Evolutionary conservation across 2,797 vertebrate genomes (phyloP), one percentile per base, ranked within the genome.

Genomic region (Tolypeutes matacus): DNA sequence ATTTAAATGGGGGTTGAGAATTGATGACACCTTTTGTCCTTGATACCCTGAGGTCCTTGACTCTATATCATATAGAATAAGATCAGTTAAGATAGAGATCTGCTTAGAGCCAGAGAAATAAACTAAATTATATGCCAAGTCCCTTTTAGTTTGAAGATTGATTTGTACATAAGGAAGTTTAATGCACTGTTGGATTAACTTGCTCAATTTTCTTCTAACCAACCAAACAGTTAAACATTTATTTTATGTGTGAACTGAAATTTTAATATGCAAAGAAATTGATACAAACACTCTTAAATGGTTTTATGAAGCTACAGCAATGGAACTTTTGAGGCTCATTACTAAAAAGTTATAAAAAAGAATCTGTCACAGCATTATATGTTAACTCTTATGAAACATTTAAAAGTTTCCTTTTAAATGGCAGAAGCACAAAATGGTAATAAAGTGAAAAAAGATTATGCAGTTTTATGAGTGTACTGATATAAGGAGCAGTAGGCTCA

Each of bases 371-470:
- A 67, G 11, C 8, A 75, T 34, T 15, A 10, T 5, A 56, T 49
- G 29, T 86, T 60, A 42, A 64, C 8, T 69, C 85, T 60, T 25
- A 62, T 15, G 51, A 92, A 77, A 67, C 87, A 73, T 62, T 89
- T 91, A 36, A 76, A 77, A 75, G 49, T 53, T 72, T 51, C 21
- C 51, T 91, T 77, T 65, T 92, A 86, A 96, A 86, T 56, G 78
- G 51, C 85, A 84, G n/a, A 27, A 53, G 23, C 77, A n/a, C 78
- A 60, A 20, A 94, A 12, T 46, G 1, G 4, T 11, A 87, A 70
- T 92, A 65, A 90, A 58, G 3, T 5, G 31, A 58, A 78, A 56
- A 64, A 62, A 13, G 73, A 83, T 67, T 84, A 62, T 49, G 21
- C 5, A 60, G 34, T 39, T 83, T 96, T 65, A 60, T 9, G 36